Conservation (phyloP, 1,140 invertebrate species). For the Tribolium castaneum region DNA sequence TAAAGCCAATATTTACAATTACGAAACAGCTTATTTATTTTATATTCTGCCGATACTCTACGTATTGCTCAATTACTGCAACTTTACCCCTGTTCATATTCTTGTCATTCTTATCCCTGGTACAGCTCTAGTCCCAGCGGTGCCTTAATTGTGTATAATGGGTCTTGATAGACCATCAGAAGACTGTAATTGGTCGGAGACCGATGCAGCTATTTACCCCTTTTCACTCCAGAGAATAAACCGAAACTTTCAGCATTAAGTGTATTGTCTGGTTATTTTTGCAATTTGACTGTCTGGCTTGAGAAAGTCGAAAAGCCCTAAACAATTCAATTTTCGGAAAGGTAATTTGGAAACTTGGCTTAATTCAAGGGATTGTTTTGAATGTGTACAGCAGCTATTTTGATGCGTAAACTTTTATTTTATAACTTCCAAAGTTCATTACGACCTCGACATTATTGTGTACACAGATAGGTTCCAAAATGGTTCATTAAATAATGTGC, state of each 20-base stretch:
- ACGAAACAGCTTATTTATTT: background rate
- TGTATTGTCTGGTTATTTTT: too few relatives aligned
- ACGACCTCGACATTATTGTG: background rate
- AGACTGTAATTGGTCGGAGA: slow-evolving; percentile 1
- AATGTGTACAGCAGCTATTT: background rate
- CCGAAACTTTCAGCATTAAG: too few relatives aligned
- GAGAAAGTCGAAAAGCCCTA: background rate
- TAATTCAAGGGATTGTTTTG: background rate
- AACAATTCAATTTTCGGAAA: background rate
- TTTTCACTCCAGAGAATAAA: background rate
- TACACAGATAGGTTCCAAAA: background rate
- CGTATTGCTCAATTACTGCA: background rate
- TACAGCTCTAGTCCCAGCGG: background rate
- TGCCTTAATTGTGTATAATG: slow-evolving; percentile 8
- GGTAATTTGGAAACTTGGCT: background rate
- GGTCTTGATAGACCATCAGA: slow-evolving; percentile 6
- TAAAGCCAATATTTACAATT: background rate
- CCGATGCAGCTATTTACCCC: background rate
- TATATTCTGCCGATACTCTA: background rate
- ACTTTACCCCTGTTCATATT: background rate
- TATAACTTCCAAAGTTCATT: background rate
- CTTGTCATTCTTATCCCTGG: background rate
- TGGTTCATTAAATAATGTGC: background rate
- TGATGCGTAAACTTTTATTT: background rate
- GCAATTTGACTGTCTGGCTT: too few relatives aligned